phyloP scores from a whole-genome alignment of 2,113 vertebrate genomes.

The Dasyprocta punctata region DNA sequence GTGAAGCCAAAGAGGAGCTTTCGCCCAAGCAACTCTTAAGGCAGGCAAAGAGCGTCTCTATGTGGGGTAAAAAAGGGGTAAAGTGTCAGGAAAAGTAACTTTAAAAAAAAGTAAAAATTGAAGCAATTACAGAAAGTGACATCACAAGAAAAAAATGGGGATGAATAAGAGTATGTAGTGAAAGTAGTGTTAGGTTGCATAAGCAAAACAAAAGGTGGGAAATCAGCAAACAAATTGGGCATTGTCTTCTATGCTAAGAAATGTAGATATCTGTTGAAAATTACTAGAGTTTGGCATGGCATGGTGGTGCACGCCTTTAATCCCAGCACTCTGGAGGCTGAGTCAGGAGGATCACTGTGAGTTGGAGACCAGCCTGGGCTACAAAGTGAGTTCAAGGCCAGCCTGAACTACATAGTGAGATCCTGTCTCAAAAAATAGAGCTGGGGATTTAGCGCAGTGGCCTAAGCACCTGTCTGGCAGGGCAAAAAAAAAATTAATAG shows the following conservation, averaged over 20 bases:
- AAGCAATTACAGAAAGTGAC: not conserved
- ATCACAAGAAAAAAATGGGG: not conserved
- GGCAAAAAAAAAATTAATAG: no score
- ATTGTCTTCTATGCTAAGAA: not conserved
- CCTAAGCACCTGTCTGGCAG: no score
- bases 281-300: not conserved
- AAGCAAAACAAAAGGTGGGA: not conserved
- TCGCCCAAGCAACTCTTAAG: not conserved
- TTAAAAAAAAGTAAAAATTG: not conserved
- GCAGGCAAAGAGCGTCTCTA: not conserved
- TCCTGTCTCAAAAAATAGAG: no score
- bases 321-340: no score
- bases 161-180: not conserved
- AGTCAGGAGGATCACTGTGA: no score
- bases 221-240: not conserved
- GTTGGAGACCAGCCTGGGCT: no score
- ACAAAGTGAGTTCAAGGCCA: no score
- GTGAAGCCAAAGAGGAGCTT: not conserved
- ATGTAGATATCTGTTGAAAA: not conserved
- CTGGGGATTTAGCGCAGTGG: no score
- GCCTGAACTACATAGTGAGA: no score
- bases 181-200: not conserved
- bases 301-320: no score
- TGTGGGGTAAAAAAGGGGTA: fast-evolving
- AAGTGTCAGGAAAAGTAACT: not conserved